Percentiles rank a stretch among this genome's conserved stretches.
Evolutionary conservation across 23 tunicate species (phyloP).

Genomic region (Phallusia fumigata): DNA sequence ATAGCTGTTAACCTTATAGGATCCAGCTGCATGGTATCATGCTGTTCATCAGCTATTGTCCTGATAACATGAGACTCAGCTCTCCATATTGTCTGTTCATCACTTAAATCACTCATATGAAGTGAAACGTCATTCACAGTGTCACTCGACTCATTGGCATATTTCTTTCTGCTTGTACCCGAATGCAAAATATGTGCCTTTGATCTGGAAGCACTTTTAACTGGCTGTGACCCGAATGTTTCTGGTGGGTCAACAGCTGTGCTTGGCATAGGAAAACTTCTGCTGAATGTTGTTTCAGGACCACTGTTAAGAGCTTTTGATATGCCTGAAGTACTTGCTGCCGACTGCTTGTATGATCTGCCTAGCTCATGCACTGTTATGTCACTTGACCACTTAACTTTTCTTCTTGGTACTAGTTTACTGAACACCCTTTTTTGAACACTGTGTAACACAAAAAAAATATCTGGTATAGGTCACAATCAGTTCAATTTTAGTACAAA

Average conservation of each 20-base stretch:
- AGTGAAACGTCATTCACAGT: neutral
- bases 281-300: neutral
- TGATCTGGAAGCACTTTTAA: neutral
- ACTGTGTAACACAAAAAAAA: neutral
- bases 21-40: too few relatives aligned
- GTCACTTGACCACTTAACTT: constrained; percentile 14
- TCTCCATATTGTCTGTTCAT: constrained; percentile 7
- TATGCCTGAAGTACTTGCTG: neutral
- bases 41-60: neutral
- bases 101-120: constrained; percentile 14
- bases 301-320: neutral
- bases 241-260: neutral
- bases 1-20: too few relatives aligned
- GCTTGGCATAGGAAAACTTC: neutral
- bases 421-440: neutral
- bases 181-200: neutral
- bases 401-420: neutral
- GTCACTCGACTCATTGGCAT: neutral
- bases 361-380: constrained; percentile 17
- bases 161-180: neutral
- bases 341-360: neutral
- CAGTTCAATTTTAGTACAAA: neutral
- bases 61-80: constrained; percentile 17
- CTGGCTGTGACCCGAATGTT: neutral
- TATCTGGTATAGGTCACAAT: neutral